Evolutionary conservation across 2,113 vertebrate genomes (phyloP).

Genomic region (Xyrauchen texanus): DNA sequence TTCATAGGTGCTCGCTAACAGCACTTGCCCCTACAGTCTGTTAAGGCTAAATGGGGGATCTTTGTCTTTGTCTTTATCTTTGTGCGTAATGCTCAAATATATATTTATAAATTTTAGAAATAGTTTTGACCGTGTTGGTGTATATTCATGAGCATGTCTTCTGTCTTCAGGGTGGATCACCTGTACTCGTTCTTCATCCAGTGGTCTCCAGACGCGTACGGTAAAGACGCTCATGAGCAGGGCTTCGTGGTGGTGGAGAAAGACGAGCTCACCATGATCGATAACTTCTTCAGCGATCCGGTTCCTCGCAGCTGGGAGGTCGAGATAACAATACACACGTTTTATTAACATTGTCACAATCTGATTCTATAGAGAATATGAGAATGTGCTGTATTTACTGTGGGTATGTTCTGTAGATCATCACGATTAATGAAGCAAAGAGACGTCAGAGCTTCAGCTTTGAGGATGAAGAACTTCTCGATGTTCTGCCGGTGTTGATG

Average conservation of each 20-base stretch:
- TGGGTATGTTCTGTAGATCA: slow-evolving; percentile 78
- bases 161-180: slow-evolving; percentile 82
- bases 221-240: slow-evolving; percentile 95
- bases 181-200: slow-evolving; percentile 91
- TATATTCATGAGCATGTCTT: background rate
- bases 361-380: too few species aligned
- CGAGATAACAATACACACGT: slow-evolving; percentile 60
- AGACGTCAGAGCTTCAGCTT: slow-evolving; percentile 90
- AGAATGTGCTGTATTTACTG: too few species aligned
- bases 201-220: slow-evolving; percentile 96
- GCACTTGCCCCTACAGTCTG: too few species aligned
- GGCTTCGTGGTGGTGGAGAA: slow-evolving; percentile 97
- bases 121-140: too few species aligned
- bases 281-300: slow-evolving; percentile 97
- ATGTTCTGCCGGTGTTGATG: slow-evolving; percentile 80
- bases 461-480: slow-evolving; percentile 77
- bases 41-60: too few species aligned
- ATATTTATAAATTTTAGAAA: too few species aligned
- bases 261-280: slow-evolving; percentile 96
- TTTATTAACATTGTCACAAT: too few species aligned
- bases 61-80: too few species aligned
- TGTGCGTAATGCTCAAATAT: too few species aligned
- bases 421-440: slow-evolving; percentile 94
- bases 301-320: slow-evolving; percentile 97
- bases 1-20: too few species aligned